Conservation (phyloP, 92 coral and sea anemone genomes). For the Phenganax subtilis region DNA sequence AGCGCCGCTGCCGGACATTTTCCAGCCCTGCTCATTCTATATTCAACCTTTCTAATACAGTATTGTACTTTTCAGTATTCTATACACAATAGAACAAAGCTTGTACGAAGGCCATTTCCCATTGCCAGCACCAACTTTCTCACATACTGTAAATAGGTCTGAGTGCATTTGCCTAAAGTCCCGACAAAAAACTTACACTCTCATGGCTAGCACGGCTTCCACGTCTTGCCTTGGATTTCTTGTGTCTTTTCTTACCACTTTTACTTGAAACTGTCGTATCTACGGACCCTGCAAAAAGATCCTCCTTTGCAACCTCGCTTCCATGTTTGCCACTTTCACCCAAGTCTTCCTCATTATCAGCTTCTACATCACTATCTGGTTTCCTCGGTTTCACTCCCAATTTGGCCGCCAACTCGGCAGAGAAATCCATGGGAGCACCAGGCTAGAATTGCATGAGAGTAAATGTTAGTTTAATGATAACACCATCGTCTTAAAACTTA, state of each 20-base stretch:
- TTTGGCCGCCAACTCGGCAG: conserved; percentile 72
- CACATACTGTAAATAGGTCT: too few relatives aligned
- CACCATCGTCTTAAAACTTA: not conserved
- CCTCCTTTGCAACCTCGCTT: conserved; percentile 17
- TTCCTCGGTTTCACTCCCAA: conserved; percentile 21
- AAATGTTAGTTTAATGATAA: not conserved
- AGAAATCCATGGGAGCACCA: conserved; percentile 73
- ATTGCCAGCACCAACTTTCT: too few relatives aligned
- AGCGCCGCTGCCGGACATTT: too few relatives aligned
- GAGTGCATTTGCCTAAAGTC: too few relatives aligned
- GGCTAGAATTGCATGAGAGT: not conserved
- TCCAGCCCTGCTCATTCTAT: too few relatives aligned
- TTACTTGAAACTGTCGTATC: conserved; percentile 29
- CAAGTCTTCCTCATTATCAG: conserved; percentile 18
- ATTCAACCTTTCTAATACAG: too few relatives aligned
- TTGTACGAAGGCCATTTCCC: too few relatives aligned
- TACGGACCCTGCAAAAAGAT: conserved; percentile 30
- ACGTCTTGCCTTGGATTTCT: conserved; percentile 53
- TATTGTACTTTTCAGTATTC: too few relatives aligned
- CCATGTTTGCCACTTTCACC: conserved; percentile 27
- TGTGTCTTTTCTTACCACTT: conserved; percentile 50
- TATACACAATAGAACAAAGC: too few relatives aligned
- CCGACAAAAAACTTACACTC: conserved; percentile 23
- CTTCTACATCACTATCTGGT: conserved; percentile 23
- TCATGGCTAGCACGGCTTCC: conserved; percentile 58